Evolutionary conservation across 2,888 invertebrate species (phyloP).

Genomic region (Eupithecia pulchellata): DNA sequence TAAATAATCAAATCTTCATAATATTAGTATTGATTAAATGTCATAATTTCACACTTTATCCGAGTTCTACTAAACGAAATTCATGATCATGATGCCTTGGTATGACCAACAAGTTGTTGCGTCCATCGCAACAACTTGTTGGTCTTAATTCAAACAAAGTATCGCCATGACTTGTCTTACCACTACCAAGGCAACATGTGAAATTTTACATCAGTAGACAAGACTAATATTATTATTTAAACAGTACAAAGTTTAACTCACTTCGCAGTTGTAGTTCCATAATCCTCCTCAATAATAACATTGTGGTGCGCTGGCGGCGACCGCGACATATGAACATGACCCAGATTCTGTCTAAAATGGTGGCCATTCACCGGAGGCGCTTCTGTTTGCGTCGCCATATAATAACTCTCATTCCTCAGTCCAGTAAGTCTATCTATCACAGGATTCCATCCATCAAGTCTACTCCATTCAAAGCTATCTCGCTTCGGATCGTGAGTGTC

Average conservation of each 20-base stretch:
- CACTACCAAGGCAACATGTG: no score
- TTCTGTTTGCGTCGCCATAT: conserved; percentile 90
- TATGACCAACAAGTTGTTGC: no score
- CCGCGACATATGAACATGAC: conserved; percentile 76
- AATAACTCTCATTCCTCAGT: conserved; percentile 96
- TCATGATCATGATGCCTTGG: no score
- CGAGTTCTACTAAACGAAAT: no score
- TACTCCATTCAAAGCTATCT: conserved; percentile 85
- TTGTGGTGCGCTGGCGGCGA: conserved; percentile 84
- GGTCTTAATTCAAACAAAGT: no score
- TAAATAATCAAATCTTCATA: no score
- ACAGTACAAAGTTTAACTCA: conserved; percentile 42
- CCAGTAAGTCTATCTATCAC: conserved; percentile 94
- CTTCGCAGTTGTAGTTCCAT: conserved; percentile 70
- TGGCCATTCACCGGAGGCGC: conserved; percentile 83
- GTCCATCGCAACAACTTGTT: no score
- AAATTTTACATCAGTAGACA: not conserved
- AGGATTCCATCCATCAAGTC: conserved; percentile 92
- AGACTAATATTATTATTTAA: not conserved
- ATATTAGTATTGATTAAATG: no score
- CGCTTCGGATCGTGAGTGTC: conserved; percentile 80
- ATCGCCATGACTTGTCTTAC: no score
- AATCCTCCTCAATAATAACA: conserved; percentile 88
- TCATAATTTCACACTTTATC: no score
- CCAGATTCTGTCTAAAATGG: conserved; percentile 68